Percentiles rank a stretch among this genome's conserved stretches.
Conservation (phyloP, 2,888 invertebrate species). For the Leptarthrus brevirostris region DNA sequence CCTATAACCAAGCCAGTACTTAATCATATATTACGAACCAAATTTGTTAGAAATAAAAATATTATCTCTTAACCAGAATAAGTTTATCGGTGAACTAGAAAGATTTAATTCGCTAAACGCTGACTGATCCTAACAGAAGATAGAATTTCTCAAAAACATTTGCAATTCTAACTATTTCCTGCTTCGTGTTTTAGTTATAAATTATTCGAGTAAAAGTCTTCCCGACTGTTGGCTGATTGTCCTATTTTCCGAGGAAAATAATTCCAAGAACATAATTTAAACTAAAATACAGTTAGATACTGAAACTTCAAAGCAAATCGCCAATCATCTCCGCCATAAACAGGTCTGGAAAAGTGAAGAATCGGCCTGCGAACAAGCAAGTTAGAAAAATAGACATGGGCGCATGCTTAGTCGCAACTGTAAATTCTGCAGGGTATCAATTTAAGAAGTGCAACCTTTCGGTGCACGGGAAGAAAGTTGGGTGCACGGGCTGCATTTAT, state of each 20-base stretch:
- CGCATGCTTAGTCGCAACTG: conserved; percentile 23
- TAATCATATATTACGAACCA: too few species aligned
- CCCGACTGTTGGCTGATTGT: conserved; percentile 17
- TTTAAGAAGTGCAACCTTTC: conserved; percentile 3
- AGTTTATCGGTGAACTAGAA: too few species aligned
- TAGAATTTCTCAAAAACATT: not conserved
- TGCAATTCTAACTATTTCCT: not conserved
- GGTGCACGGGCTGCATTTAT: too few species aligned
- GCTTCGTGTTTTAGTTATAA: not conserved
- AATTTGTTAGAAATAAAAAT: too few species aligned
- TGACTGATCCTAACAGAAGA: too few species aligned
- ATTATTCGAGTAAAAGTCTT: conserved; percentile 27
- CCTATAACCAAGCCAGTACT: too few species aligned
- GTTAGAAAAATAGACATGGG: conserved; percentile 7
- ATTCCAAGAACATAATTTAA: conserved; percentile 19
- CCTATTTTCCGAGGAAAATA: conserved; percentile 27
- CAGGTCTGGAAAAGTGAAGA: conserved; percentile 41
- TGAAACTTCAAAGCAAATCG: not conserved
- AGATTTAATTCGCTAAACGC: too few species aligned
- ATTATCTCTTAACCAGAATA: too few species aligned
- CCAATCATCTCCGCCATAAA: conserved; percentile 31
- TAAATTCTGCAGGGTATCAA: conserved; percentile 17
- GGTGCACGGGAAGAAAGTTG: not conserved
- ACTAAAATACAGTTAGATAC: conserved; percentile 11
- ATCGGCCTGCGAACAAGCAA: not conserved